Base-by-base conservation (phyloP, 2,888 invertebrate genomes). In the Oxycera nigricornis region DNA sequence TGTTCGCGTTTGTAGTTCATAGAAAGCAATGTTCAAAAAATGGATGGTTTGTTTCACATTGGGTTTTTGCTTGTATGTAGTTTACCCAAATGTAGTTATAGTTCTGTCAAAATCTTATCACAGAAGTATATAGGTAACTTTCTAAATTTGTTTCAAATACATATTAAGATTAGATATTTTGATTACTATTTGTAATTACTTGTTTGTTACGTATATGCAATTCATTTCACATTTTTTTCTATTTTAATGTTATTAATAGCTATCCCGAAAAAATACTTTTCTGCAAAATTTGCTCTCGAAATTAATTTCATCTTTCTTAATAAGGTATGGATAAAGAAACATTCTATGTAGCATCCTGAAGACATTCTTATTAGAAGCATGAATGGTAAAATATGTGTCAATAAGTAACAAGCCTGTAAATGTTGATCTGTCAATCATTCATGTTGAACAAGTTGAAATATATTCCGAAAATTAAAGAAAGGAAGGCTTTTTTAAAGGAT, bases 91-190 rank as follows among this genome's bases (percentile, higher is more conserved):
- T 11, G 20, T 30, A 17, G 28, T 68, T 20, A 17, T 24, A 39
- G 24, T 75, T 67, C 59, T 50, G 55, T 50, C 59, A 35, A 73
- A 76, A 76, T 76, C 76, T 74, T 76, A 76, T 76, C 76, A 76
- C 76, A 76, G 76, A 73, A 76, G 65, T 76, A 76, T 73, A 46
- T 72, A 70, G 50, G 57, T 65, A 62, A 57, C 30, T 72, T 62
- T 50, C 20, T 52, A 55, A 30, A 7, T 14, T 39, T 62, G 39
- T 74, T 62, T 62, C 28, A 61, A 73, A 61, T 73, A 50, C 30
- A 46, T 67, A 30, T 30, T 59, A 30, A n/a, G 59, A 11, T 28
- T 59, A 62, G 22, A 39, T 62, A 62, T 67, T 67, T 41, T 39
- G 7, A 67, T 41, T 26, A 59, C 61, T 65, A 50, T 72, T 31